Evolutionary conservation across 1,140 invertebrate species (phyloP), one percentile per base, ranked within the genome.

Genomic region (Brachionus manjavacas): DNA sequence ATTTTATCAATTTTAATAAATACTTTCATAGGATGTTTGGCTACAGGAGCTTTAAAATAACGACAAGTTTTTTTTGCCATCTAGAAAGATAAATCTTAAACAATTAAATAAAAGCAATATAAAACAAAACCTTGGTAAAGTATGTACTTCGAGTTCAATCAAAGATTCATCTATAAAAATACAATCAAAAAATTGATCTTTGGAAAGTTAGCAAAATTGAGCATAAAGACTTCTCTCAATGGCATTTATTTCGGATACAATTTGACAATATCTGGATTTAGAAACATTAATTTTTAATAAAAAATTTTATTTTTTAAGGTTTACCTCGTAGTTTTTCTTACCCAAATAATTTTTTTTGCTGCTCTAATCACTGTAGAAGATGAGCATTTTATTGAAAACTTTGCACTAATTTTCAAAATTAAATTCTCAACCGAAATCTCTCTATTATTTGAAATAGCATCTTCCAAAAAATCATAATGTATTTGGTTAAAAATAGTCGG

Each of bases 151-250:
- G 25, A 68, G 31, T 68, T 68, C 64, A 68, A 68, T 68, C 31
- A 68, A 31, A 31, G 64, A 68, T 68, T 68, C 64, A 35, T 68
- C 64, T 28, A 68, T 68, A 68, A 68, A 68, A 68, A 68, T 68
- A 68, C 64, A 68, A 14, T 68, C 64, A 9, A 35, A 28, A 68
- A 68, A 68, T 68, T 68, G 64, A 68, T 68, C 64, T 31, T 68
- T 68, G 12, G 31, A 31, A 31, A 68, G 31, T 68, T 31, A 35
- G 64, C 64, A 68, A 68, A 68, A 68, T 28, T 68, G 25, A 31
- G 64, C 64, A 68, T 68, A 68, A 68, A 68, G 64, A 31, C 12
- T 14, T 14, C 64, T 68, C 31, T 68, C 35, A 35, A 68, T 68
- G 64, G 64, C 25, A 35, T 68, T 68, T 68, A 31, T 68, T 68